Evolutionary conservation across 1,140 invertebrate species (phyloP).

Genomic region (Zaprionus ghesquierei): DNA sequence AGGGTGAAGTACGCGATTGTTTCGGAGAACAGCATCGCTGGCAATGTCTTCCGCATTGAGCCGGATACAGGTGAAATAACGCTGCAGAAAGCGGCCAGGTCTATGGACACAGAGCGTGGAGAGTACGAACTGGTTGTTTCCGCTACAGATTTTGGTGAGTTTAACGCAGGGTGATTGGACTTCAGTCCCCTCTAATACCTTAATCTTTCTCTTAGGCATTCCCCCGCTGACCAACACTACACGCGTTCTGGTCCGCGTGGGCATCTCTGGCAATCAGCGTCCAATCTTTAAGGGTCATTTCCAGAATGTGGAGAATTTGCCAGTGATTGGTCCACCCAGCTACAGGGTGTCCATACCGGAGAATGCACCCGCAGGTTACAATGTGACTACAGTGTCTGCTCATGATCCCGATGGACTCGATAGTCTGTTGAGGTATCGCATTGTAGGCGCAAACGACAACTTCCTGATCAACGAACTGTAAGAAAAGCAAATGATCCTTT

Average conservation of each 20-base stretch:
- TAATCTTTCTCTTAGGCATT: constrained; percentile 34
- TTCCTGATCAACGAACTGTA: constrained; percentile 90
- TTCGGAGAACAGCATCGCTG: constrained; percentile 87
- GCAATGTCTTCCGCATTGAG: constrained; percentile 86
- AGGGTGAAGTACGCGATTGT: constrained; percentile 87
- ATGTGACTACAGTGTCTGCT: constrained; percentile 88
- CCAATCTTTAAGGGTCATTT: constrained; percentile 90
- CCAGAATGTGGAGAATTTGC: constrained; percentile 84
- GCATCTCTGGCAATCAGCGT: constrained; percentile 90
- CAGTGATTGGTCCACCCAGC: constrained; percentile 85
- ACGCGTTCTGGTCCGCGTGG: constrained; percentile 87
- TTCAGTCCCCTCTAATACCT: background rate
- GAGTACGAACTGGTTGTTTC: constrained; percentile 88
- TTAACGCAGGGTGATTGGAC: background rate
- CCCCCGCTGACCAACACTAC: constrained; percentile 87
- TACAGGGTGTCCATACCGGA: constrained; percentile 89
- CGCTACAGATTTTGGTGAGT: constrained; percentile 88
- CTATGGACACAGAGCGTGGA: constrained; percentile 88
- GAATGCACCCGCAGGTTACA: constrained; percentile 87
- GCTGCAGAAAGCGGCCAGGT: constrained; percentile 86
- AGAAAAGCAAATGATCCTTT: constrained; percentile 39
- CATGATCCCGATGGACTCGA: constrained; percentile 91
- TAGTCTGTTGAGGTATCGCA: constrained; percentile 87
- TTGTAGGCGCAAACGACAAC: constrained; percentile 90
- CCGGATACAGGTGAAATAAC: constrained; percentile 87